These are phyloP conservation scores for Diplodus sargus DNA, from an alignment of 2,797 vertebrate genomes.

Conservation along the genomic window DNA sequence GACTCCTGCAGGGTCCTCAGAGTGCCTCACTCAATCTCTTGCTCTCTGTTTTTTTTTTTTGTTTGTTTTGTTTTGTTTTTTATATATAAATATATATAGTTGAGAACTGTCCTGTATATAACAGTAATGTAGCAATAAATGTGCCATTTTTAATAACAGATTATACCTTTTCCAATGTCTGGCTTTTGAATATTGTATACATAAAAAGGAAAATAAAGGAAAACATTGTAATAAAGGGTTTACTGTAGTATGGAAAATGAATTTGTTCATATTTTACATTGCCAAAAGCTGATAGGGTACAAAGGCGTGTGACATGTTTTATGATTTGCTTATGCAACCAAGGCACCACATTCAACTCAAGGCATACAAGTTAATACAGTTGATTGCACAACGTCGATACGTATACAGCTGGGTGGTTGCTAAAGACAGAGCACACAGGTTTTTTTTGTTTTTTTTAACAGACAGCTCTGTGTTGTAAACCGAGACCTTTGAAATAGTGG, in stretches of 20 bases:
- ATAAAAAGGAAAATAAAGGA: conserved; percentile 87
- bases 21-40: conserved; percentile 85
- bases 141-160: conserved; percentile 93
- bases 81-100: conserved; percentile 85
- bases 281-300: background rate
- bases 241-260: conserved; percentile 77
- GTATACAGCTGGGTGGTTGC: background rate
- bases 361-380: background rate
- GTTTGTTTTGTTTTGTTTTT: conserved; percentile 46
- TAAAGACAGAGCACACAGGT: background rate
- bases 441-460: background rate
- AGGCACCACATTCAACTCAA: conserved; percentile 1
- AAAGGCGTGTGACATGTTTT: background rate
- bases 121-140: conserved; percentile 97
- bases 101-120: conserved; percentile 96
- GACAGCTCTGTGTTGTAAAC: conserved; percentile 6
- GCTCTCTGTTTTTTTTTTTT: conserved; percentile 58
- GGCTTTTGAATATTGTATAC: conserved; percentile 92
- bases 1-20: conserved; percentile 86
- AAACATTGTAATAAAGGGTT: conserved; percentile 88
- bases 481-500: conserved; percentile 22
- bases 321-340: conserved; percentile 1
- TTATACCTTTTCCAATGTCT: conserved; percentile 89
- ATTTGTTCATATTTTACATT: conserved; percentile 68
- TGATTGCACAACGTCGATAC: background rate